phyloP scores from a whole-genome alignment of 2,797 vertebrate genomes.

The Anabacerthia variegaticeps region DNA sequence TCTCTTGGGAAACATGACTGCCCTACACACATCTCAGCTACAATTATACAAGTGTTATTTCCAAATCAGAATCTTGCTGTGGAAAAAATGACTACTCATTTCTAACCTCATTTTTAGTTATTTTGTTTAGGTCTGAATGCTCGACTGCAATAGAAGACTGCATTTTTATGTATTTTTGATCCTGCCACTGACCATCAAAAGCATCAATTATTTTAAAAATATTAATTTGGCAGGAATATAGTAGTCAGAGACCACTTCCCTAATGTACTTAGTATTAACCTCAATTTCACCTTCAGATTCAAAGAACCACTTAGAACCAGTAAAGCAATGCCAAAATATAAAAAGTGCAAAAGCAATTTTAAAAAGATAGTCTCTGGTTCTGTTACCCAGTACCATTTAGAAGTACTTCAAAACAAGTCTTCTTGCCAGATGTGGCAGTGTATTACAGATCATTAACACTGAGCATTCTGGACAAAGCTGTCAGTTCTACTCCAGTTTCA shows the following conservation, averaged over 20 bases:
- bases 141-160: neutral
- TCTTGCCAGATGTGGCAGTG: neutral
- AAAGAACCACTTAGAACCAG: neutral
- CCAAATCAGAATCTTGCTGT: neutral
- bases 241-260: neutral
- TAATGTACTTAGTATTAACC: neutral
- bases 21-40: neutral
- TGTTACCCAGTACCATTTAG: neutral
- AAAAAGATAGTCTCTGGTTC: neutral
- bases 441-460: neutral
- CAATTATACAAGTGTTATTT: neutral
- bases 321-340: neutral
- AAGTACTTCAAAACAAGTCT: neutral
- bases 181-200: neutral
- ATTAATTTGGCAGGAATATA: neutral
- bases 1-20: neutral
- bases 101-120: neutral
- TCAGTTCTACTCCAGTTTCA: neutral
- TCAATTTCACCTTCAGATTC: neutral
- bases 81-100: neutral
- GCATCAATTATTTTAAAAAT: neutral
- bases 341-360: neutral
- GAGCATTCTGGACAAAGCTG: accelerated
- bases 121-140: neutral
- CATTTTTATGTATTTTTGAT: neutral